A percentile compares a stretch with the other conserved stretches of the same genome.
Conservation (phyloP, 2,113 vertebrate species). For the Psittacara wagleri region DNA sequence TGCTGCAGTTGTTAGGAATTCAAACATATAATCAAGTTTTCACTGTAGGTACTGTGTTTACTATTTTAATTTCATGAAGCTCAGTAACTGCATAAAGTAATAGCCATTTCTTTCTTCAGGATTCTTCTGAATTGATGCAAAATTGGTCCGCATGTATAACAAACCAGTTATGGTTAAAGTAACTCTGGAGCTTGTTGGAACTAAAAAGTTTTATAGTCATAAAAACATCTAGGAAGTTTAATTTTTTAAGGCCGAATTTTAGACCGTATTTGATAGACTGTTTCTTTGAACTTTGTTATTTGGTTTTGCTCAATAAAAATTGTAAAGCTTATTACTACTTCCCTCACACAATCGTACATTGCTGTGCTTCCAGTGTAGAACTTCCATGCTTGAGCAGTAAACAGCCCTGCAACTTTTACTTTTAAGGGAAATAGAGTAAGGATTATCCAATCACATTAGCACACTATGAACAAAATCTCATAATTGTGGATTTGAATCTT, state of each 20-base stretch:
- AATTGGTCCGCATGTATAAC: neutral
- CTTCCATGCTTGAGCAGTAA: neutral
- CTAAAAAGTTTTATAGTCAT: neutral
- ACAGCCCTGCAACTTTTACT: neutral
- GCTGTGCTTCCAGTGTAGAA: neutral
- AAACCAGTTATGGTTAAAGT: neutral
- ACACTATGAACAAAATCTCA: neutral
- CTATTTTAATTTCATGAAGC: neutral
- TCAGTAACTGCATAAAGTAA: neutral
- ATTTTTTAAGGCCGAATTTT: neutral
- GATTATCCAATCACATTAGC: neutral
- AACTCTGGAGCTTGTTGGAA: neutral
- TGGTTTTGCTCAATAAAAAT: neutral
- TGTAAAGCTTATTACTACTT: neutral
- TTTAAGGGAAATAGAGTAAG: neutral
- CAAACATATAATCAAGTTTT: neutral
- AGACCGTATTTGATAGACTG: neutral
- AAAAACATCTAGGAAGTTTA: neutral
- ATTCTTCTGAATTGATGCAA: neutral
- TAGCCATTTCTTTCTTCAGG: neutral
- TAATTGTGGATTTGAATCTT: neutral
- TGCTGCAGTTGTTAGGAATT: neutral
- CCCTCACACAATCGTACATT: neutral
- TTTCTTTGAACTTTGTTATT: neutral
- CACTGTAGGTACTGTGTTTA: neutral